Percentiles rank a stretch among this genome's conserved stretches.
Conservation (phyloP, 2,797 vertebrate genomes). For the Gephyroberyx darwinii region DNA sequence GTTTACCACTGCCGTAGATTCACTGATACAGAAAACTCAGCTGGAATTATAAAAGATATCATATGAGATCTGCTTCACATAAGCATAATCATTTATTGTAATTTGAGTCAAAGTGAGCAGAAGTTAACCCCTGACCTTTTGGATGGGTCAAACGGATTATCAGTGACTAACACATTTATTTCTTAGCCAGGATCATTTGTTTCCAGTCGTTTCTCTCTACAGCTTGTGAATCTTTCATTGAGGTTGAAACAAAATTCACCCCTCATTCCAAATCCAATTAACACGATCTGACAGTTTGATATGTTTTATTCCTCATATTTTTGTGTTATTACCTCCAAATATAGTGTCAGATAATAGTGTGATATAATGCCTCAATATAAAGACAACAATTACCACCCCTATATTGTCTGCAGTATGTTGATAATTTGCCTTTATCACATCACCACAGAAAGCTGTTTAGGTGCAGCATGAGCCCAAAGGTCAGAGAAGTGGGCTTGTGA, state of each 20-base stretch:
- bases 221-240: conserved; percentile 30
- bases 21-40: background rate
- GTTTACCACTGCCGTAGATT: background rate
- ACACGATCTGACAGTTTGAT: conserved; percentile 50
- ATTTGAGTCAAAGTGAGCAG: conserved; percentile 9
- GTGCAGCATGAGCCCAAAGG: conserved; percentile 28
- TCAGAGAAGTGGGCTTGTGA: conserved; percentile 22
- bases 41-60: background rate
- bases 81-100: background rate
- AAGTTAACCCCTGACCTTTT: conserved; percentile 18
- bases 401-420: no score
- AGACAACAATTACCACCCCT: no score
- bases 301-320: conserved; percentile 49
- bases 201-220: conserved; percentile 29
- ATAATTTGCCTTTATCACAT: conserved; percentile 55
- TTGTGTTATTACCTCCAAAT: conserved; percentile 64
- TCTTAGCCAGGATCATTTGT: conserved; percentile 12
- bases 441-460: conserved; percentile 33
- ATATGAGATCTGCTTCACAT: background rate
- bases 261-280: conserved; percentile 56
- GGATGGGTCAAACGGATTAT: conserved; percentile 32
- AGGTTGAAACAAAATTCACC: conserved; percentile 29
- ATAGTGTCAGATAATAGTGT: conserved; percentile 25
- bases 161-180: conserved; percentile 22
- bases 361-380: no score